Conservation (phyloP, 2,888 invertebrate species). For the Empis livida region DNA sequence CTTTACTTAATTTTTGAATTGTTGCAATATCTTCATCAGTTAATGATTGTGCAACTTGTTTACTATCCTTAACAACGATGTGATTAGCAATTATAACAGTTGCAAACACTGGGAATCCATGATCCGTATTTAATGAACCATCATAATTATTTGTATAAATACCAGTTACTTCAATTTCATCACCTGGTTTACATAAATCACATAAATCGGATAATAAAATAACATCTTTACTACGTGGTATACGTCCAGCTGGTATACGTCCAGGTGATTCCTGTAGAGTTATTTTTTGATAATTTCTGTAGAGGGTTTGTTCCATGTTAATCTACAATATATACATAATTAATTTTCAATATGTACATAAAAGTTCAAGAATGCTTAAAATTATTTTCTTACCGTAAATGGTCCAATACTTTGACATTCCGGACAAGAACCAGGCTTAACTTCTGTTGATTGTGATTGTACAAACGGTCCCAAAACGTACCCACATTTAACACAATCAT, state of each 20-base stretch:
- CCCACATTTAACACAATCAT: slow-evolving; percentile 93
- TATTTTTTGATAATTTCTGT: slow-evolving; percentile 95
- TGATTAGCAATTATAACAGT: slow-evolving; percentile 96
- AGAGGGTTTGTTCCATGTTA: slow-evolving; percentile 98
- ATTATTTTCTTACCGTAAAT: slow-evolving; percentile 55
- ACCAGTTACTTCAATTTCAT: slow-evolving; percentile 91
- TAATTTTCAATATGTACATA: not conserved
- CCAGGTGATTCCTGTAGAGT: slow-evolving; percentile 98
- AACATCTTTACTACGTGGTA: slow-evolving; percentile 95
- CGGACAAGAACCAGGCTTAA: slow-evolving; percentile 92
- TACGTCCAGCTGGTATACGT: slow-evolving; percentile 90
- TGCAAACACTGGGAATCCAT: slow-evolving; percentile 95
- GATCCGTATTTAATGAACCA: slow-evolving; percentile 87
- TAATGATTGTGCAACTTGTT: slow-evolving; percentile 79
- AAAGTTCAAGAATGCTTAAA: not conserved
- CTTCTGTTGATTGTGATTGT: slow-evolving; percentile 85
- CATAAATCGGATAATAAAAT: slow-evolving; percentile 89
- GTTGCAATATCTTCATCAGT: slow-evolving; percentile 93
- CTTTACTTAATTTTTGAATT: slow-evolving; percentile 74
- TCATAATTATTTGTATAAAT: slow-evolving; percentile 97
- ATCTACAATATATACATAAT: slow-evolving; percentile 46
- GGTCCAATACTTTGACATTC: slow-evolving; percentile 96
- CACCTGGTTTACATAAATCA: slow-evolving; percentile 95
- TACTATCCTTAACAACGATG: slow-evolving; percentile 85
- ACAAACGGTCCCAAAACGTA: slow-evolving; percentile 92